phyloP scores from a whole-genome alignment of 2,888 invertebrate genomes.

The Rhyacophila evoluta region DNA sequence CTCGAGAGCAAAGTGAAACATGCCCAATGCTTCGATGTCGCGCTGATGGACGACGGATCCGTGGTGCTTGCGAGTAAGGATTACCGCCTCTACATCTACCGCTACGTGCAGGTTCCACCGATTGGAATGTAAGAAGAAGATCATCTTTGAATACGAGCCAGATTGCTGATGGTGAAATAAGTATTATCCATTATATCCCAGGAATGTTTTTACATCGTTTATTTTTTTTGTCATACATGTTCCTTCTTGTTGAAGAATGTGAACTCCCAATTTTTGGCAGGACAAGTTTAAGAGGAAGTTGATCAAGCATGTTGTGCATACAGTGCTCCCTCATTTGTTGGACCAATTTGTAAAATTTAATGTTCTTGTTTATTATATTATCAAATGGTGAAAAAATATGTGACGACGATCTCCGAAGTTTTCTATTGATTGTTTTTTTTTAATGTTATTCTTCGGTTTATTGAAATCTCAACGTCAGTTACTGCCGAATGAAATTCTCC shows the following conservation, averaged over 20 bases:
- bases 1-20: constrained; percentile 99
- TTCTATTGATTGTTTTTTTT: constrained; percentile 53
- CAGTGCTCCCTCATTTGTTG: constrained; percentile 48
- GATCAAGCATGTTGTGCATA: not conserved
- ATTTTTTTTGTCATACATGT: constrained; percentile 9
- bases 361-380: constrained; percentile 49
- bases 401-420: constrained; percentile 54
- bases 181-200: constrained; percentile 1
- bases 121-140: constrained; percentile 76
- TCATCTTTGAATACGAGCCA: not conserved
- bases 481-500: constrained; percentile 43
- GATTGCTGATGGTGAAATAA: constrained; percentile 22
- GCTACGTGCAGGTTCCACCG: constrained; percentile 95
- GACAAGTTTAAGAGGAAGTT: constrained; percentile 36
- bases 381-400: constrained; percentile 34
- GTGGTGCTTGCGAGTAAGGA: constrained; percentile 99
- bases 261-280: constrained; percentile 36
- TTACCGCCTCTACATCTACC: constrained; percentile 98
- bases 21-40: constrained; percentile 99
- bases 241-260: not conserved
- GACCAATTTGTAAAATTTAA: constrained; percentile 52
- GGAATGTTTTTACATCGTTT: constrained; percentile 7
- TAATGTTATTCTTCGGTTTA: constrained; percentile 47
- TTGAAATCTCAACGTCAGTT: constrained; percentile 45
- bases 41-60: constrained; percentile 98